Base-by-base conservation (phyloP, 2,797 vertebrate genomes). In the Eulemur mongoz region DNA sequence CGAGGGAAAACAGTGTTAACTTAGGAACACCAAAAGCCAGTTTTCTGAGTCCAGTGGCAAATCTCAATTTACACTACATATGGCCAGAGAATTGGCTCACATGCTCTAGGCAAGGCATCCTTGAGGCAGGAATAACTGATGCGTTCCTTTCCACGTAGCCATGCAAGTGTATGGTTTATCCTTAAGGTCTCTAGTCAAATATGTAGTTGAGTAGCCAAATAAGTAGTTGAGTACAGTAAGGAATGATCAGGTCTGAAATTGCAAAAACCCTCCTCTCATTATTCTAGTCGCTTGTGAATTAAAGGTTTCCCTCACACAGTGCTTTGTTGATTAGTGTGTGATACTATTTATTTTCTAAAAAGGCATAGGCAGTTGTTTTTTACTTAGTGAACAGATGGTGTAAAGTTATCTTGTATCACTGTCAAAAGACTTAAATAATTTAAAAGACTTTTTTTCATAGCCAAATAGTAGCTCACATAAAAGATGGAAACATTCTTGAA, bases 361-460 rank as follows among this genome's bases (percentile, higher is more conserved):
- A 96, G 40, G 87, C 73, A 83, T 10, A 93, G 30, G 50, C 7
- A 54, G 69, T 86, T 69, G 73, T 89, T 96, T 83, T 97, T 82
- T 25, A 43, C 96, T 83, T 78, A 65, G 14, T 94, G 73, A 96
- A 98, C 91, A 48, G 57, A 97, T 89, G 88, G 20, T 97, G 78
- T 96, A 65, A 52, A 73, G 25, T 98, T 97, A 96, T 83, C 96
- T 94, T 96, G 48, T 94, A 96, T n/a, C 70, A 89, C 40, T 93
- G 57, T 32, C 0, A 18, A 96, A 93, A 98, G 92, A 89, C 87
- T 98, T 92, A 94, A 98, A 92, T 97, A 98, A 98, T 97, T 98
- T 96, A 93, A 96, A 97, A 90, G 73, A 81, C 11, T 72, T 94
- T 91, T 91, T 57, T 89, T 91, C 76, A 82, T 35, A 91, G 45